Evolutionary conservation across 2,888 invertebrate genomes (phyloP).

Genomic region (Heliconius hortense): DNA sequence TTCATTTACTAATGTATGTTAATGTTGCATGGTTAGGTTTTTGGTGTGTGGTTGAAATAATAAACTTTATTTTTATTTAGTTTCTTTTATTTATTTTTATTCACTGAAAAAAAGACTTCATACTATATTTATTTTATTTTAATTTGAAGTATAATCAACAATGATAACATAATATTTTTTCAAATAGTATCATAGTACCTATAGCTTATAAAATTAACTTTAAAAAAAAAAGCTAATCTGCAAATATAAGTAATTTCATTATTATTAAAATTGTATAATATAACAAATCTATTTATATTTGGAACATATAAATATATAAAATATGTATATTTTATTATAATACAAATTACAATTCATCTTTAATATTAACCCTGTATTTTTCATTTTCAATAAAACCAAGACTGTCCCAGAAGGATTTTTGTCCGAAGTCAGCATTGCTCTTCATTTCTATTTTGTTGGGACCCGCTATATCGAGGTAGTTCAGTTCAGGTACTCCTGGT

Average conservation of each 20-base stretch:
- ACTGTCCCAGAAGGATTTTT: slow-evolving; percentile 83
- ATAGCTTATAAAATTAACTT: neutral
- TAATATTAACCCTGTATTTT: slow-evolving; percentile 59
- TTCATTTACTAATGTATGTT: neutral
- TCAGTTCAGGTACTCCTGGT: slow-evolving; percentile 50
- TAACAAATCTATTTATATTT: neutral
- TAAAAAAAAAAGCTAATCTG: neutral
- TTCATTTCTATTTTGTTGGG: slow-evolving; percentile 72
- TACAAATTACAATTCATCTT: slow-evolving; percentile 66
- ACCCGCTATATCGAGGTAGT: slow-evolving; percentile 53
- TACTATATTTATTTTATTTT: neutral
- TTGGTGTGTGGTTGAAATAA: slow-evolving; percentile 32
- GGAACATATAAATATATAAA: too few species aligned
- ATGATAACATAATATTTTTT: neutral
- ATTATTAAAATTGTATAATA: neutral
- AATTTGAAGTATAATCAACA: neutral
- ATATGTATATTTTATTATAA: slow-evolving; percentile 11
- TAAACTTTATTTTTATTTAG: slow-evolving; percentile 15
- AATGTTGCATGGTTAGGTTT: slow-evolving; percentile 7
- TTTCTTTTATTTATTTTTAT: neutral
- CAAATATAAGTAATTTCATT: neutral
- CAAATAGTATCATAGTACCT: neutral
- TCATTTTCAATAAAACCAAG: slow-evolving; percentile 83
- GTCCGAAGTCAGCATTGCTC: slow-evolving; percentile 74
- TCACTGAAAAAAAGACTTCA: neutral